Percentiles rank a stretch among this genome's conserved stretches.
phyloP scores from a whole-genome alignment of 2,797 vertebrate genomes.

The Taenioides sp. region DNA sequence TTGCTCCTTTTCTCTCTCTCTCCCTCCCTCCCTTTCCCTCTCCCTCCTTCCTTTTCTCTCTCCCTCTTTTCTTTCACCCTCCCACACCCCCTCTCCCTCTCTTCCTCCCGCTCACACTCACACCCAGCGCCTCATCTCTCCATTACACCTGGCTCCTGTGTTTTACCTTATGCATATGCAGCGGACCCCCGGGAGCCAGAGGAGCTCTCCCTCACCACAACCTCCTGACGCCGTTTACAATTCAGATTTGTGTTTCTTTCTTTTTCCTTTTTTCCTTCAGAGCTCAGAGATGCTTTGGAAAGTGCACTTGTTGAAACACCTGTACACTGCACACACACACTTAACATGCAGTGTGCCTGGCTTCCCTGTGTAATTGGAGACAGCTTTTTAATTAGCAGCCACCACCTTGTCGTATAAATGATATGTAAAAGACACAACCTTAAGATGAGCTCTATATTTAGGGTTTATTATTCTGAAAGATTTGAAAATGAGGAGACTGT shows the following conservation, averaged over 20 bases:
- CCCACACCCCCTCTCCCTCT: too few species aligned
- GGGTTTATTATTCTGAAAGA: not conserved
- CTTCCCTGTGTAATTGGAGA: conserved; percentile 7
- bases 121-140: conserved; percentile 4
- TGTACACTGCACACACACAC: conserved; percentile 59
- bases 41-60: too few species aligned
- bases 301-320: conserved; percentile 75
- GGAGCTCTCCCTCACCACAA: conserved; percentile 71
- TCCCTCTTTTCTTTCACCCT: too few species aligned
- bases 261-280: not conserved
- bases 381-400: conserved; percentile 2
- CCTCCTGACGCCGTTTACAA: conserved; percentile 71
- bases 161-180: conserved; percentile 81
- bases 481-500: not conserved
- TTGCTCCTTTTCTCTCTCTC: too few species aligned
- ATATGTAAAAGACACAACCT: conserved; percentile 1
- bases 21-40: too few species aligned
- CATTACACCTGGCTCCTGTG: conserved; percentile 56
- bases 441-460: not conserved
- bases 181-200: conserved; percentile 73
- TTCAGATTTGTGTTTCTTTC: conserved; percentile 66
- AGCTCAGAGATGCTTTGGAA: conserved; percentile 62
- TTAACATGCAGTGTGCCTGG: conserved; percentile 25
- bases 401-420: not conserved
- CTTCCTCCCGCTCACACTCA: conserved; percentile 47